These are phyloP conservation scores for Spizella passerina DNA, from an alignment of 2,797 vertebrate species.

Conservation along the genomic window DNA sequence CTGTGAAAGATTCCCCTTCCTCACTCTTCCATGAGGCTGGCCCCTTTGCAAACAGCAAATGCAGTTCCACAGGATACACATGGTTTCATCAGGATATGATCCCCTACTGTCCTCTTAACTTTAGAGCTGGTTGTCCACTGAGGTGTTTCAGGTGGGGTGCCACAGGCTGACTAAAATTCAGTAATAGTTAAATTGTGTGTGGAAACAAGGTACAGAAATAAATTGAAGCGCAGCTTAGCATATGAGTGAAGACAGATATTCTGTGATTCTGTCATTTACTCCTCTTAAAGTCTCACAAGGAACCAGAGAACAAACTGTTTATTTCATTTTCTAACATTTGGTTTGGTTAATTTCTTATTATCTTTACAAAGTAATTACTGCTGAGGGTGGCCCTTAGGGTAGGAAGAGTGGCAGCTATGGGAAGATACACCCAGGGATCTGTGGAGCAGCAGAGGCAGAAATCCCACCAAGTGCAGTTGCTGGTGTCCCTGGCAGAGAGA, in stretches of 20 bases:
- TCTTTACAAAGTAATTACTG: not conserved
- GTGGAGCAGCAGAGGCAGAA: not conserved
- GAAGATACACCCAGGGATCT: fast-evolving
- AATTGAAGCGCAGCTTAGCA: not conserved
- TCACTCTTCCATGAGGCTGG: not conserved
- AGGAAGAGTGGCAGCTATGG: not conserved
- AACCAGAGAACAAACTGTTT: not conserved
- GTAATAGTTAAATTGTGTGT: not conserved
- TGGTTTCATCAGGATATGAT: not conserved
- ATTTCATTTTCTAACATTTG: not conserved
- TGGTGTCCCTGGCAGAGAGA: not conserved
- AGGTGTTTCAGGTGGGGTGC: not conserved
- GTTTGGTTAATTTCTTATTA: not conserved
- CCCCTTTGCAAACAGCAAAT: not conserved
- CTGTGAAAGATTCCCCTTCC: not conserved
- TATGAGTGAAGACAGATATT: fast-evolving
- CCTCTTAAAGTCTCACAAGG: not conserved
- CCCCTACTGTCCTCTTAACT: not conserved
- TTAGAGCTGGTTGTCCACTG: not conserved
- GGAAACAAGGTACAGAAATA: not conserved
- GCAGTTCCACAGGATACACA: not conserved
- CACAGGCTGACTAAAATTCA: not conserved
- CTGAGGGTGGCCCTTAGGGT: not conserved
- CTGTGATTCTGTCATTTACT: not conserved
- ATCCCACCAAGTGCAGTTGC: not conserved